Percentiles rank a stretch among this genome's conserved stretches.
These are phyloP conservation scores for Luidia sarsii DNA, from an alignment of 53 echinoderm and acorn worm genomes.

Conservation along the genomic window DNA sequence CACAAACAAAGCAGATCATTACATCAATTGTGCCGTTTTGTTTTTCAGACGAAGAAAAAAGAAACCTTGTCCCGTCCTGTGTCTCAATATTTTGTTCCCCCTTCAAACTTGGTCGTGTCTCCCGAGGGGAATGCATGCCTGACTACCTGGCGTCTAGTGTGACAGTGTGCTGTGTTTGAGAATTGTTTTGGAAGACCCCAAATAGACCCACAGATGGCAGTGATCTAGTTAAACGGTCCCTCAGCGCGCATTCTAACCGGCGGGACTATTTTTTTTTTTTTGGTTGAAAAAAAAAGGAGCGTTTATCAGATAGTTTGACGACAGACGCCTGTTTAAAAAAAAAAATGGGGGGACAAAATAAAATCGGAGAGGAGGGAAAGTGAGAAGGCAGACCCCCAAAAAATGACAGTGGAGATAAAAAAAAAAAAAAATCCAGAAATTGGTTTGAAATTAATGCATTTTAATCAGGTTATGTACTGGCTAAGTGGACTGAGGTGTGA, in stretches of 20 bases:
- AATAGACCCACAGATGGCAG: conserved; percentile 46
- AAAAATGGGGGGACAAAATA: background rate
- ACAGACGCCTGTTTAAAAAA: conserved; percentile 10
- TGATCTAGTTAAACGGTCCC: conserved; percentile 17
- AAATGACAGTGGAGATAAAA: too few relatives aligned
- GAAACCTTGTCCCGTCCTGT: too few relatives aligned
- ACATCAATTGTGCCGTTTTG: too few relatives aligned
- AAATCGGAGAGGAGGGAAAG: too few relatives aligned
- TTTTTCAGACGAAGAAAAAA: too few relatives aligned
- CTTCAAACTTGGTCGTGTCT: too few relatives aligned
- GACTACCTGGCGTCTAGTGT: too few relatives aligned
- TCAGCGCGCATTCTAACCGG: conserved; percentile 6
- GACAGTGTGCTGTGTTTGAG: background rate
- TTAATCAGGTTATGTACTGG: conserved; percentile 16
- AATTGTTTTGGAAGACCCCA: background rate
- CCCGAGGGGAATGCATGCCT: too few relatives aligned
- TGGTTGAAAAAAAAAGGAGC: conserved; percentile 6
- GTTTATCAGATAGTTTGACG: conserved; percentile 19
- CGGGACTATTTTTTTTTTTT: background rate
- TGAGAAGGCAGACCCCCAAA: too few relatives aligned
- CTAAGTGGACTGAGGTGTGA: background rate
- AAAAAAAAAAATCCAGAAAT: conserved; percentile 11
- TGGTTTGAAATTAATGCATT: conserved; percentile 34
- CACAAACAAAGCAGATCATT: too few relatives aligned
- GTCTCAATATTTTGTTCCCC: too few relatives aligned